Base-by-base conservation (phyloP, 2,797 vertebrate genomes). In the Paedocypris micromegethes region DNA sequence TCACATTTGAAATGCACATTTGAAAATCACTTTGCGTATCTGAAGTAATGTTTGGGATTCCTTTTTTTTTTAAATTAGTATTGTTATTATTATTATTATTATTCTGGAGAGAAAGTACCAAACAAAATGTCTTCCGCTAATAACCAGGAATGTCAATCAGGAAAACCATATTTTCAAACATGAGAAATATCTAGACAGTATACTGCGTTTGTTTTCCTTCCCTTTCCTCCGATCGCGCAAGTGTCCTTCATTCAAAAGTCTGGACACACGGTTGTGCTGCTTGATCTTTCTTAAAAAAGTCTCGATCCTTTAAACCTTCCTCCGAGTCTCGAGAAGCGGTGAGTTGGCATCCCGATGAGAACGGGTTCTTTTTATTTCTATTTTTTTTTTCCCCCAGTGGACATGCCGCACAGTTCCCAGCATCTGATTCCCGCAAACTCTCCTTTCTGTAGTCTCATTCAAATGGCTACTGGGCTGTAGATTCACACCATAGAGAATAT, bases 181-280 rank as follows among this genome's bases (percentile, higher is more conserved):
- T 81, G 79, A 86, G 88, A 89, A 90, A 90, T 90, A 92, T 87
- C 88, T 88, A 89, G 88, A 91, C 88, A 86, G 81, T 87, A 89
- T 88, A 91, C 86, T 89, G 83, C 82, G 84, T 86, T 66, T 63
- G 59, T 70, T 72, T 60, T 87, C 86, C 84, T 73, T 77, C 65
- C 66, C 49, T 63, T 58, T 43, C 9, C 64, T 89, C 78, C 84
- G 87, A 79, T 86, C 78, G 83, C 82, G 86, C 85, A 88, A 84
- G 83, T 86, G 80, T 89, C 83, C 87, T 86, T 86, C 67, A 87
- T 88, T 76, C 69, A 74, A 88, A 79, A 89, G 87, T 70, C 74
- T 67, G 48, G 72, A 78, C 64, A 87, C 82, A 86, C 81, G 83
- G 86, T 89, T 87, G 85, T 84, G 81, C 66, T 86, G 84, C 84